Evolutionary conservation across 2,113 vertebrate species (phyloP).

Genomic region (Orcinus orca): DNA sequence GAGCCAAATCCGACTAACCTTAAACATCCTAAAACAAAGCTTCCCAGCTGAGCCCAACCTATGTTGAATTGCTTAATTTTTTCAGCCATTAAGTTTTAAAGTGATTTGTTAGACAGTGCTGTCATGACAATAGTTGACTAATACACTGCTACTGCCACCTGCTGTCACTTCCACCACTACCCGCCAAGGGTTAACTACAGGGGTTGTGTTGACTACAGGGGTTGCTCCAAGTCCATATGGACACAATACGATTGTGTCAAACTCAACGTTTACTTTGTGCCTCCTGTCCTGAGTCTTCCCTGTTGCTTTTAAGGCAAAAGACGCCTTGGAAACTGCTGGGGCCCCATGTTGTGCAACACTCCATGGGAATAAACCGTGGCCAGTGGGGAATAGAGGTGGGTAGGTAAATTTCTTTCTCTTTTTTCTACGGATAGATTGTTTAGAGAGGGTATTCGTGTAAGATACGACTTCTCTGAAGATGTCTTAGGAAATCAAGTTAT

Average conservation of each 20-base stretch:
- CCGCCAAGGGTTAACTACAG: background rate
- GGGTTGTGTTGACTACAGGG: background rate
- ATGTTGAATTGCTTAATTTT: background rate
- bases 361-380: background rate
- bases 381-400: background rate
- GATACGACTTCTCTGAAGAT: background rate
- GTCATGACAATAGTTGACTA: background rate
- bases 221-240: background rate
- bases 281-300: background rate
- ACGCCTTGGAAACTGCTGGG: background rate
- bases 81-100: background rate
- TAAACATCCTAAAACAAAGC: background rate
- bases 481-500: background rate
- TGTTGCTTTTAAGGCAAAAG: background rate
- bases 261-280: background rate
- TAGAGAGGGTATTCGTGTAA: background rate
- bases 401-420: background rate
- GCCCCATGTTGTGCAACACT: background rate
- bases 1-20: background rate
- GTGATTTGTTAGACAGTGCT: background rate
- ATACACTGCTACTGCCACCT: background rate
- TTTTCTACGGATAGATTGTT: background rate
- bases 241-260: background rate
- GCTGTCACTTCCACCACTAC: background rate
- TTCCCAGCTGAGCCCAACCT: background rate